phyloP scores from a whole-genome alignment of 2,888 invertebrate species.

The Muschampia plurimacula region DNA sequence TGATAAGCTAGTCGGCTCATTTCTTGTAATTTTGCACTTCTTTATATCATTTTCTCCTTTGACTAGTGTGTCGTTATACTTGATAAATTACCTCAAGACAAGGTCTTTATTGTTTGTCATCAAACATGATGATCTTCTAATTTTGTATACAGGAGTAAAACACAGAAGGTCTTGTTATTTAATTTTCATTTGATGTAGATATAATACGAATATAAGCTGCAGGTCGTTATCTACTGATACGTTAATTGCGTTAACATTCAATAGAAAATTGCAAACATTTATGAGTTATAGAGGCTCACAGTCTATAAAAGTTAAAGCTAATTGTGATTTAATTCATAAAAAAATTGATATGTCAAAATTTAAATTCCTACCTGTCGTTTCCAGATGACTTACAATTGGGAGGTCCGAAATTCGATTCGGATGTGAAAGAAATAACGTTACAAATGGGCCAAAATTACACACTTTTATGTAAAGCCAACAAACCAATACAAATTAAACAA shows the following conservation, averaged over 20 bases:
- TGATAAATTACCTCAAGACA: slow-evolving; percentile 59
- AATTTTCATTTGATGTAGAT: neutral
- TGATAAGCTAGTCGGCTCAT: slow-evolving; percentile 58
- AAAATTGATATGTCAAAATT: neutral
- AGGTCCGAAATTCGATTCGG: slow-evolving; percentile 62
- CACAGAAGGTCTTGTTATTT: neutral
- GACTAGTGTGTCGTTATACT: slow-evolving; percentile 55
- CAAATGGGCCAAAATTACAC: slow-evolving; percentile 73
- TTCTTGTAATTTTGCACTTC: slow-evolving; percentile 46
- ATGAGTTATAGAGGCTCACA: neutral
- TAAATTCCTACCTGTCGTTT: slow-evolving; percentile 57
- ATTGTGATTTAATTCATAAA: neutral
- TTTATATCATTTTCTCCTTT: slow-evolving; percentile 63
- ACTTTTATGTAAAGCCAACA: slow-evolving; percentile 66
- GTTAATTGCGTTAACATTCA: neutral
- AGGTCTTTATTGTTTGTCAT: slow-evolving; percentile 58
- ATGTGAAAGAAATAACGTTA: slow-evolving; percentile 67
- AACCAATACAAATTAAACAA: slow-evolving; percentile 63
- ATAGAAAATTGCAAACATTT: neutral
- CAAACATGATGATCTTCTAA: slow-evolving; percentile 58
- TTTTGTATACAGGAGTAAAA: neutral
- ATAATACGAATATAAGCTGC: neutral
- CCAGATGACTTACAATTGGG: slow-evolving; percentile 68
- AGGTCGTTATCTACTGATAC: slow-evolving; percentile 17
- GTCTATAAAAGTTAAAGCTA: neutral